Base-by-base conservation (phyloP, 2,797 vertebrate genomes). In the Rhynchotus rufescens region DNA sequence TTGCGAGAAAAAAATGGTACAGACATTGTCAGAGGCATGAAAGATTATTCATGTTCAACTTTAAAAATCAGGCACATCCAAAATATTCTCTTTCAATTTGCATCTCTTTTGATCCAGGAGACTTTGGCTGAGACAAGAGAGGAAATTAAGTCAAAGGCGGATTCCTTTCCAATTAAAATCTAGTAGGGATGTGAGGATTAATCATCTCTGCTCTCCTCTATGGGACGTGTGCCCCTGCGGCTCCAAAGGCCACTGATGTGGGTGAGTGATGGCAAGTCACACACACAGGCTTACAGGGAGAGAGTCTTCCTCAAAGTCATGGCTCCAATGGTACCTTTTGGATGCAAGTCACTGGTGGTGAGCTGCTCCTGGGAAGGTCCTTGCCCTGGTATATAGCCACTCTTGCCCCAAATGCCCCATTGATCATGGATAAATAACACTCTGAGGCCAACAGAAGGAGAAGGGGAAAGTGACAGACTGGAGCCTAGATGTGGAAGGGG, bases 81-180 rank as follows among this genome's bases (percentile, higher is more conserved):
- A 89, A 96, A 79, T 91, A 88, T 68, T 92, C 78, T 82, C 65
- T 87, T 94, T 89, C 47, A 59, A 66, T 89, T 80, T 90, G 71
- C 60, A 88, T 91, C 90, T 81, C 75, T 91, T 93, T 95, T 93
- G 74, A 94, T 93, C 84, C 74, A 66, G 59, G 78, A 92, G 82
- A 54, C 76, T 93, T 88, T 44, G 67, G n/a, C 16, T 68, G 73
- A 92, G 74, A 84, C 34, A 91, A 89, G 72, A 80, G 51, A 92
- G 54, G 56, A 96, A 90, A 94, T 92, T 85, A 94, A 95, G 87
- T 75, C 49, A 80, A 80, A 95, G 88, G 61, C 32, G 64, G 42
- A 38, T 76, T 93, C 86, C 28, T 40, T 72, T 69, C 64, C 60
- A 94, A 88, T 86, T 96, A 95, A 95, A 95, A 79, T 79, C 51